phyloP scores from a whole-genome alignment of 2,888 invertebrate genomes.

The Horisme vitalbata region DNA sequence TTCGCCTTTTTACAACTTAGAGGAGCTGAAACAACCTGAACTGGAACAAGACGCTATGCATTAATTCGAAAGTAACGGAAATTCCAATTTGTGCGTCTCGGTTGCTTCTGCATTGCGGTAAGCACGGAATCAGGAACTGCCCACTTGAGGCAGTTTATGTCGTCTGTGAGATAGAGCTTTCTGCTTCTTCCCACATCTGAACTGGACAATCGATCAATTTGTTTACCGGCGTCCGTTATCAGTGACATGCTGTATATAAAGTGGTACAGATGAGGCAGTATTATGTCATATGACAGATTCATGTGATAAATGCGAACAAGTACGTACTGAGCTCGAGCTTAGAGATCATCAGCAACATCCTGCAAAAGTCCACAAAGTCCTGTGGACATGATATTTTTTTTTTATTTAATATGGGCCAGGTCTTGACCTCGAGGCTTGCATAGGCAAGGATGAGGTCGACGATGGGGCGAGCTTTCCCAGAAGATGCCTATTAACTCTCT shows the following conservation, averaged over 20 bases:
- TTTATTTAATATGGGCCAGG: too few species aligned
- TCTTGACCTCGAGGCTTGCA: too few species aligned
- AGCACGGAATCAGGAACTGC: constrained; percentile 60
- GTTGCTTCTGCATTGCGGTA: constrained; percentile 56
- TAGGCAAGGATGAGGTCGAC: too few species aligned
- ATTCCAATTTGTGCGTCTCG: constrained; percentile 66
- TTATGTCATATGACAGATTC: too few species aligned
- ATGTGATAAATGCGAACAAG: too few species aligned
- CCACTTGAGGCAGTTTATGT: constrained; percentile 54
- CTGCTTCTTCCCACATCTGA: constrained; percentile 18
- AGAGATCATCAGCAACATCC: too few species aligned
- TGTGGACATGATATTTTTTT: too few species aligned
- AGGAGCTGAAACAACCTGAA: constrained; percentile 1
- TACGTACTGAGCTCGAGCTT: too few species aligned
- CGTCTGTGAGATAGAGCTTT: constrained; percentile 23
- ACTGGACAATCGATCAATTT: constrained; percentile 18
- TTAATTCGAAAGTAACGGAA: constrained; percentile 61
- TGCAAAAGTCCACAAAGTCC: too few species aligned
- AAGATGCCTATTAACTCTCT: too few species aligned
- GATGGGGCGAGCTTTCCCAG: too few species aligned
- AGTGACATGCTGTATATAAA: background rate
- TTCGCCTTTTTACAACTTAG: too few species aligned
- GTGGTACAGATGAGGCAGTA: background rate
- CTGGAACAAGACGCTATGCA: constrained; percentile 25
- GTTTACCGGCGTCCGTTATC: constrained; percentile 14